Conservation (phyloP, 2,888 invertebrate genomes). For the Aelia acuminata region DNA sequence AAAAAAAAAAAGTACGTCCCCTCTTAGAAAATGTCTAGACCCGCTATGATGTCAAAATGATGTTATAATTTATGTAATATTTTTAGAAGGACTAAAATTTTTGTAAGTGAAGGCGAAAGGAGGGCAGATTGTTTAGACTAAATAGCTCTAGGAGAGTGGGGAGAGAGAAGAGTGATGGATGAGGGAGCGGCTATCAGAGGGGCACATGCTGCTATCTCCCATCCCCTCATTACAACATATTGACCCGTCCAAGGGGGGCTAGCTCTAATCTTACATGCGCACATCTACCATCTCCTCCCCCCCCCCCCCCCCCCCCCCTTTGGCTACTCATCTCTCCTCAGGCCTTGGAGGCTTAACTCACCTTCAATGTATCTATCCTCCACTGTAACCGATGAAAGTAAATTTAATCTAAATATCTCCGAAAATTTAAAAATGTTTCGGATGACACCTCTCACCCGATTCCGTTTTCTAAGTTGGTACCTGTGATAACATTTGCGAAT, state of each 20-base stretch:
- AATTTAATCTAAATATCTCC: not conserved
- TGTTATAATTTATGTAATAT: not conserved
- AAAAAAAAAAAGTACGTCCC: too few species aligned
- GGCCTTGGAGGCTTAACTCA: not conserved
- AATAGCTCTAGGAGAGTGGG: not conserved
- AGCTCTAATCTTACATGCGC: slow-evolving; percentile 50
- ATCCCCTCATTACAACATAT: slow-evolving; percentile 50
- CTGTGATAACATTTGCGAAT: too few species aligned
- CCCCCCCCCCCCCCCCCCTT: not conserved
- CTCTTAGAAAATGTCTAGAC: too few species aligned
- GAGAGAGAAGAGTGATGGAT: slow-evolving; percentile 42
- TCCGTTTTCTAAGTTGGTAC: too few species aligned
- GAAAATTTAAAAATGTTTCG: not conserved
- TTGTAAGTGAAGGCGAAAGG: not conserved
- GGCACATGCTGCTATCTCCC: slow-evolving; percentile 39
- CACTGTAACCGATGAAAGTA: not conserved
- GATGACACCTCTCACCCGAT: not conserved
- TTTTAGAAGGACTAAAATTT: not conserved
- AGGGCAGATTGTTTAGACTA: slow-evolving; percentile 35
- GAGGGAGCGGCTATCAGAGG: slow-evolving; percentile 53
- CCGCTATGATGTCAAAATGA: too few species aligned
- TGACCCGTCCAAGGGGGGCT: slow-evolving; percentile 45
- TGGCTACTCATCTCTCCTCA: slow-evolving; percentile 37
- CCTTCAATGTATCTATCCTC: not conserved
- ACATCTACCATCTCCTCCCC: slow-evolving; percentile 28